Evolutionary conservation across 2,113 vertebrate species (phyloP), one percentile per base, ranked within the genome.

Genomic region (Psilopsiagon aymara): DNA sequence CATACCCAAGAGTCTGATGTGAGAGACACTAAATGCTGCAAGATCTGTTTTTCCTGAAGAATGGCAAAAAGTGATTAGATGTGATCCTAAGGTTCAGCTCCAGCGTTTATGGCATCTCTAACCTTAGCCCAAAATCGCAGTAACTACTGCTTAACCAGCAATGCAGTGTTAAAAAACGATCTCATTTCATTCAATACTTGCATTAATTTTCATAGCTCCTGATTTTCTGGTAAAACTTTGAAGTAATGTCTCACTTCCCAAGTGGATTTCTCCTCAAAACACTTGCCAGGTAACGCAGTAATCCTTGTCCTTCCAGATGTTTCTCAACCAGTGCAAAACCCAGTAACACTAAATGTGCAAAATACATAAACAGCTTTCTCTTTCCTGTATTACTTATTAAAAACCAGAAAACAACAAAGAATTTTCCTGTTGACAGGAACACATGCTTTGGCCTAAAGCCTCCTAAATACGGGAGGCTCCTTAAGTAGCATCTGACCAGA

Each of bases 131-230:
- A 66, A 75, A n/a, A 55, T n/a, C 20, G 55, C 63, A 67, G 13
- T 33, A 69, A 46, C 0, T 2, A 17, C 37, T 37, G 13, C 16
- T 76, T 64, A 81, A 60, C 29, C 41, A 73, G 57, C 49, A 92
- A 12, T 2, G 7, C 29, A 37, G 6, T 2, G 16, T 33, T 33
- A 63, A 83, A 68, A 90, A 57, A 1, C 0, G 0, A 52, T 16
- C 33, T 15, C 5, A 11, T 15, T 47, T n/a, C 21, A 27, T 5
- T 27, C 23, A 10, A 6, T 8, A 23, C 8, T 69, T 63, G 7
- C 13, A 52, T 29, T 21, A 8, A 24, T 33, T 25, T 62, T 67
- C 59, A 35, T 7, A 62, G 55, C 15, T 74, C 11, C 3, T 7
- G 3, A 29, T 27, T 66, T 74, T 68, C 53, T 57, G 23, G 10